Evolutionary conservation across 2,888 invertebrate species (phyloP).

Genomic region (Yponomeuta sedellus): DNA sequence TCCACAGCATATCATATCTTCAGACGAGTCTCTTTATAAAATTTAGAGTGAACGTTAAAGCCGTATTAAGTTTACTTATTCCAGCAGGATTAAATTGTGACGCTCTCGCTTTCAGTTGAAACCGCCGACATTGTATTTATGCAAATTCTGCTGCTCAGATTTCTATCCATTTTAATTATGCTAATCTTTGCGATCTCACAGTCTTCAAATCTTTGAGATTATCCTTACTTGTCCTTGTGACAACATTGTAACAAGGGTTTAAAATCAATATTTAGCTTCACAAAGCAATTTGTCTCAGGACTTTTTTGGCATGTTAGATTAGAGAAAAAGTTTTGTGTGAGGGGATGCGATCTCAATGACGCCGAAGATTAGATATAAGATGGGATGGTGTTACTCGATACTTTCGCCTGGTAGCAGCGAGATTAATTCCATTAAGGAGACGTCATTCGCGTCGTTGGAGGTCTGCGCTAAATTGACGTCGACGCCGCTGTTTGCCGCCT

Average conservation of each 20-base stretch:
- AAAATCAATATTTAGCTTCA: constrained; percentile 9
- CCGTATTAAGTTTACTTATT: constrained; percentile 18
- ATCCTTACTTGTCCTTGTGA: constrained; percentile 6
- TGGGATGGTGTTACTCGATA: neutral
- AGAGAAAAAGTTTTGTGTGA: too few species aligned
- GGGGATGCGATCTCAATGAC: neutral
- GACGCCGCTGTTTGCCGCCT: constrained; percentile 33
- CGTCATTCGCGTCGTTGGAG: constrained; percentile 27
- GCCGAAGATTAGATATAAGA: neutral
- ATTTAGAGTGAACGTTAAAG: neutral
- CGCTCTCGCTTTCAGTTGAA: constrained; percentile 16
- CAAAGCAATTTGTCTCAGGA: too few species aligned
- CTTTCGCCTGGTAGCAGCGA: constrained; percentile 22
- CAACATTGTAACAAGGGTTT: constrained; percentile 13
- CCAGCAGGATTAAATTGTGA: constrained; percentile 17
- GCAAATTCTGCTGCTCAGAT: constrained; percentile 9
- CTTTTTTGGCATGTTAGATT: too few species aligned
- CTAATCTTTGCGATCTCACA: constrained; percentile 18
- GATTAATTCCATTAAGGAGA: constrained; percentile 35
- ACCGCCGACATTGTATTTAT: constrained; percentile 18
- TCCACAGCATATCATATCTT: neutral
- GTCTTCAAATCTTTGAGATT: constrained; percentile 6
- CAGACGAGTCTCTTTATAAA: neutral
- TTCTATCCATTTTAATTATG: constrained; percentile 18
- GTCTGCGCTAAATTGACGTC: constrained; percentile 36